These are phyloP conservation scores for Natrix natrix DNA, from an alignment of 2,797 vertebrate genomes.

Conservation along the genomic window DNA sequence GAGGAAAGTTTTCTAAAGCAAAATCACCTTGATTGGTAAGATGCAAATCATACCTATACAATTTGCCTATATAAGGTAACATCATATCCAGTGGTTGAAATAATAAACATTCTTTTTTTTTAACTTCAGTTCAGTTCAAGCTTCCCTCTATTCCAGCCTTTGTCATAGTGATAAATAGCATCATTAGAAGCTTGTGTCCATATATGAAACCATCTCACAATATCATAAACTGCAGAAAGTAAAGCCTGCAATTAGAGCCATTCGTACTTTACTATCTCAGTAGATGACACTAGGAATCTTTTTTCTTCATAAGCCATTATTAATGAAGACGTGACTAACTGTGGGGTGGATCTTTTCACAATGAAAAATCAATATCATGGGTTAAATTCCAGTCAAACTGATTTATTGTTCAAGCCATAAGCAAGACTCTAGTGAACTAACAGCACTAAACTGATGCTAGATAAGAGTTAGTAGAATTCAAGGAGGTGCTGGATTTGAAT, in stretches of 20 bases:
- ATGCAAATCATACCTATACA: constrained; percentile 34
- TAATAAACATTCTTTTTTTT: constrained; percentile 60
- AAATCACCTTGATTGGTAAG: constrained; percentile 59
- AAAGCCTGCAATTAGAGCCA: constrained; percentile 34
- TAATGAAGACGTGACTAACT: neutral
- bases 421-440: neutral
- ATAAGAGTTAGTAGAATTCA: neutral
- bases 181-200: constrained; percentile 51
- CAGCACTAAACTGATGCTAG: neutral
- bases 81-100: constrained; percentile 63
- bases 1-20: constrained; percentile 58
- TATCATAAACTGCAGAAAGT: constrained; percentile 49
- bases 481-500: neutral
- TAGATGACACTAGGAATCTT: neutral
- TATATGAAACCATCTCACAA: constrained; percentile 48
- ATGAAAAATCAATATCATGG: neutral
- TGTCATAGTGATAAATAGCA: constrained; percentile 53
- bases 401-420: neutral
- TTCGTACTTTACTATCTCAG: constrained; percentile 3
- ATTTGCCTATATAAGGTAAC: constrained; percentile 50
- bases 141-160: constrained; percentile 54
- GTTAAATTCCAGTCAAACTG: neutral
- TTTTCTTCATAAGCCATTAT: neutral
- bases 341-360: neutral
- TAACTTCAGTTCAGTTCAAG: constrained; percentile 23